Conservation (phyloP, 2,888 invertebrate species). For the Ectemnius cavifrons region DNA sequence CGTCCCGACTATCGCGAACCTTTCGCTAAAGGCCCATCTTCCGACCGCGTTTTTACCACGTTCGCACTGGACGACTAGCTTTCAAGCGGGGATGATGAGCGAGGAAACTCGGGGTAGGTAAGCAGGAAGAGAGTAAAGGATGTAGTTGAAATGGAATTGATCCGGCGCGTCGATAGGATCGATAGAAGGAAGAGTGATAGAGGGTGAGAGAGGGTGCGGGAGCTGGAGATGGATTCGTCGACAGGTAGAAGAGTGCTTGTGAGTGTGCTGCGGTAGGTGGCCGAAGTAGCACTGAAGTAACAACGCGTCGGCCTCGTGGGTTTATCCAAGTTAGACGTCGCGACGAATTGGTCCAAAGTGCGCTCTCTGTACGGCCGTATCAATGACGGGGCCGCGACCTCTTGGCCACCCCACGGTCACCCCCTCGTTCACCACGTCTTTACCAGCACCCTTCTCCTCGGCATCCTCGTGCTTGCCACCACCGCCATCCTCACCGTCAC, state of each 20-base stretch:
- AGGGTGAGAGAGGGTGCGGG: slow-evolving; percentile 26
- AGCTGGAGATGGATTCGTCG: slow-evolving; percentile 13
- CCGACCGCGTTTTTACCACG: not conserved
- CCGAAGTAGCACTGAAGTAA: slow-evolving; percentile 73
- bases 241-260: slow-evolving; percentile 14
- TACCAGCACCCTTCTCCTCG: slow-evolving; percentile 15
- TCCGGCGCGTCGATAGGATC: slow-evolving; percentile 4
- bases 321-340: slow-evolving; percentile 72
- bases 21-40: slow-evolving; percentile 4
- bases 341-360: slow-evolving; percentile 74
- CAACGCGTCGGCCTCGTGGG: slow-evolving; percentile 63
- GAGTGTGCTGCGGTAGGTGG: slow-evolving; percentile 69
- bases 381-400: slow-evolving; percentile 73
- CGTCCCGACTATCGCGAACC: not conserved
- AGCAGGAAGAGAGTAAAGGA: slow-evolving; percentile 19
- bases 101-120: slow-evolving; percentile 16
- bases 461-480: not conserved
- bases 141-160: not conserved
- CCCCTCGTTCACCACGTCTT: slow-evolving; percentile 33
- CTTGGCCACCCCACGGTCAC: slow-evolving; percentile 39
- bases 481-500: not conserved
- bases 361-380: slow-evolving; percentile 66
- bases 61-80: not conserved
- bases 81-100: not conserved
- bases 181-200: slow-evolving; percentile 12